Conservation (phyloP, 2,888 invertebrate species). For the Embidobia sp. region DNA sequence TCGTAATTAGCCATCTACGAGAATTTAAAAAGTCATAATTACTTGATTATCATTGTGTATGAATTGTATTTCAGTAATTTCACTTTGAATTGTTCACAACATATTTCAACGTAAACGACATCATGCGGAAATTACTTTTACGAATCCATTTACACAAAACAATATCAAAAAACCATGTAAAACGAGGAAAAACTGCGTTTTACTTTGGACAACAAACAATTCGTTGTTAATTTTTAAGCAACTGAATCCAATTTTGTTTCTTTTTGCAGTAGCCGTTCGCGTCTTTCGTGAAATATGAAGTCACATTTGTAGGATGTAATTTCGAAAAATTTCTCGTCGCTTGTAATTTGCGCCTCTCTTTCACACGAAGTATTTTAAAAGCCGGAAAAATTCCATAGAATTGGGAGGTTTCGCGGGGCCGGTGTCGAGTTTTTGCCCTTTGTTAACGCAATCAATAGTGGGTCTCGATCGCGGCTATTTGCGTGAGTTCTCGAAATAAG, state of each 20-base stretch:
- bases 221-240: background rate
- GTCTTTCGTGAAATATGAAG: slow-evolving; percentile 11
- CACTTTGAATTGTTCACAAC: too few relatives aligned
- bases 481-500: slow-evolving; percentile 53
- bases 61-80: too few relatives aligned
- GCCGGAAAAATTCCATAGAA: slow-evolving; percentile 51
- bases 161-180: too few relatives aligned
- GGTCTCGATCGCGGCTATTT: slow-evolving; percentile 52
- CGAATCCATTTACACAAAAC: too few relatives aligned
- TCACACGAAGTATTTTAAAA: slow-evolving; percentile 46
- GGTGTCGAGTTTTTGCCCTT: slow-evolving; percentile 39
- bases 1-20: too few relatives aligned
- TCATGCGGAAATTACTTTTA: too few relatives aligned
- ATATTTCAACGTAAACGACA: too few relatives aligned
- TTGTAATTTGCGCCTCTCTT: slow-evolving; percentile 32
- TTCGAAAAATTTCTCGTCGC: slow-evolving; percentile 32
- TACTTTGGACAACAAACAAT: too few relatives aligned
- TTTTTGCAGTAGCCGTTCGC: slow-evolving; percentile 11
- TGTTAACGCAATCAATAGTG: slow-evolving; percentile 55
- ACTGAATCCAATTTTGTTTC: too few relatives aligned
- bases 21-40: too few relatives aligned
- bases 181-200: too few relatives aligned
- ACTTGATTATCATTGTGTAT: too few relatives aligned
- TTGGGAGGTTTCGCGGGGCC: slow-evolving; percentile 37
- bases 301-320: slow-evolving; percentile 31